A percentile compares a stretch with the other conserved stretches of the same genome.
These are phyloP conservation scores for Furcula furcula DNA, from an alignment of 2,888 invertebrate species.

Conservation along the genomic window DNA sequence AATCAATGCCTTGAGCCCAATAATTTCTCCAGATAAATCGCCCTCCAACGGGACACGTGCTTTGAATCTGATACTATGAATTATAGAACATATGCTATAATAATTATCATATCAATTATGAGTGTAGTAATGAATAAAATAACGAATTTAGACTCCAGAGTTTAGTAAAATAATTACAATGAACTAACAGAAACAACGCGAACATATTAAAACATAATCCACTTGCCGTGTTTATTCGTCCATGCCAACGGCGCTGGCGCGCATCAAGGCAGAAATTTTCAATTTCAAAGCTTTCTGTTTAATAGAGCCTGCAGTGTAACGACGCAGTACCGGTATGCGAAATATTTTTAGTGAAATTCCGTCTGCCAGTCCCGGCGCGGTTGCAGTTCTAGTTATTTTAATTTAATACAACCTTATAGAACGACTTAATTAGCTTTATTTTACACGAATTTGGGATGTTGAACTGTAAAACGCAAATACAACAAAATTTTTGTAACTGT, in stretches of 20 bases:
- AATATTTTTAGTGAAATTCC: conserved; percentile 55
- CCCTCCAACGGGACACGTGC: too few relatives aligned
- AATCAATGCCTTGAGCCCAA: too few relatives aligned
- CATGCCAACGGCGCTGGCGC: conserved; percentile 23
- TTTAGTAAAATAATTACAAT: conserved; percentile 31
- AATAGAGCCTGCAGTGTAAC: conserved; percentile 35
- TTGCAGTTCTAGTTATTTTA: conserved; percentile 36
- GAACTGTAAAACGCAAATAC: too few relatives aligned
- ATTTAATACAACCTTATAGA: conserved; percentile 34
- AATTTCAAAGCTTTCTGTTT: conserved; percentile 41
- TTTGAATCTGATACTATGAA: too few relatives aligned
- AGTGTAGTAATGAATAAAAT: too few relatives aligned
- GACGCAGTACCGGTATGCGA: conserved; percentile 26
- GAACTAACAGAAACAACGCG: conserved; percentile 27
- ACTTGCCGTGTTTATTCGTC: conserved; percentile 33
- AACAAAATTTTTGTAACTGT: too few relatives aligned
- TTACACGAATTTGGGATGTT: conserved; percentile 36
- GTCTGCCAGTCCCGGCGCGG: conserved; percentile 19
- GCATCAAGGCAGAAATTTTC: conserved; percentile 36
- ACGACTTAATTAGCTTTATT: conserved; percentile 42
- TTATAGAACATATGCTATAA: too few relatives aligned
- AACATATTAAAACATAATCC: conserved; percentile 41
- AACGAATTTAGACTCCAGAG: too few relatives aligned
- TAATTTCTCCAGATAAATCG: too few relatives aligned
- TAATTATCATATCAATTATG: too few relatives aligned